A percentile compares a stretch with the other conserved stretches of the same genome.
These are phyloP conservation scores for Glaucidium brasilianum DNA, from an alignment of 2,113 vertebrate species.

Conservation along the genomic window DNA sequence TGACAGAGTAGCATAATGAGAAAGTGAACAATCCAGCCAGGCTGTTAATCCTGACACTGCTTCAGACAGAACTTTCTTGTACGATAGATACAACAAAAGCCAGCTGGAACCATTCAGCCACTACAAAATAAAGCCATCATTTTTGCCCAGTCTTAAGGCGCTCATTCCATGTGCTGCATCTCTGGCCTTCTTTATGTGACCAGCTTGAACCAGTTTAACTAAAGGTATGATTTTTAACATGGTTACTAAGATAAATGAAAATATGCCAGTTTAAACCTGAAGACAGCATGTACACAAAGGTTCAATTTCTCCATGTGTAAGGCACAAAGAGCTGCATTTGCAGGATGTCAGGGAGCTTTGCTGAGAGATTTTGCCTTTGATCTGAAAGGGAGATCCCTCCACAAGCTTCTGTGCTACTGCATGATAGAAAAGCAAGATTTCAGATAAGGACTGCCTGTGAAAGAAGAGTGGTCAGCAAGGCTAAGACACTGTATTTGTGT, in stretches of 20 bases:
- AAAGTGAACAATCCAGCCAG: neutral
- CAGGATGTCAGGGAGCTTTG: neutral
- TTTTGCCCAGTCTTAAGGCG: neutral
- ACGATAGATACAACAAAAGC: neutral
- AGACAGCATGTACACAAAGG: neutral
- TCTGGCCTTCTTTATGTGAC: neutral
- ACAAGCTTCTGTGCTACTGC: neutral
- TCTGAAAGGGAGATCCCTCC: neutral
- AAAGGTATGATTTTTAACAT: neutral
- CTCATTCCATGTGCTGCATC: neutral
- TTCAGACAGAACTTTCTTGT: neutral
- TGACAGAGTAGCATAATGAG: neutral
- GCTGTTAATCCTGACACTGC: neutral
- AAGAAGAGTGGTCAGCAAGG: neutral
- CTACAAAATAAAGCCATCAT: neutral
- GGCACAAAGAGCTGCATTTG: neutral
- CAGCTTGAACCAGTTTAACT: neutral
- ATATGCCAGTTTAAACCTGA: neutral
- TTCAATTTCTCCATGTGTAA: neutral
- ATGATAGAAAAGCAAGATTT: neutral
- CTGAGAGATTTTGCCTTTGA: neutral
- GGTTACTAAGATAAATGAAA: neutral
- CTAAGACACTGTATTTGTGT: neutral
- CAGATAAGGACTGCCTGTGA: neutral
- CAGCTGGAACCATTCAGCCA: conserved; percentile 25